These are phyloP conservation scores for Resseliella maxima DNA, from an alignment of 2,888 invertebrate genomes.

Conservation along the genomic window DNA sequence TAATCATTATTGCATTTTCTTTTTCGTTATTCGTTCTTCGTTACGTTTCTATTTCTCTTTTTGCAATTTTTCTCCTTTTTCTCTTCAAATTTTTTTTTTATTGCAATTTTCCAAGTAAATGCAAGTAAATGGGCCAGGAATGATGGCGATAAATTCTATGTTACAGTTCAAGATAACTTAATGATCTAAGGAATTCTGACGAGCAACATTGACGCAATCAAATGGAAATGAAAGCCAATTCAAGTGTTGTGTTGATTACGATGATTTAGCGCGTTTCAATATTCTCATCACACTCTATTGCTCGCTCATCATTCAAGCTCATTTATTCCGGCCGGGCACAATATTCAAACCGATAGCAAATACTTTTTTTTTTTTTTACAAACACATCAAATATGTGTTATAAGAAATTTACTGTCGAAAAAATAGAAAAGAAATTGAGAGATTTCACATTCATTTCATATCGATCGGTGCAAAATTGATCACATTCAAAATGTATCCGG, in stretches of 20 bases:
- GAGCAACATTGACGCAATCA: neutral
- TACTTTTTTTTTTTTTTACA: too few species aligned
- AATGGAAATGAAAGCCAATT: neutral
- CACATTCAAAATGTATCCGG: neutral
- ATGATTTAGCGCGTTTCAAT: neutral
- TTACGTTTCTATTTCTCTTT: too few species aligned
- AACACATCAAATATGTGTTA: too few species aligned
- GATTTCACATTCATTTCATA: neutral
- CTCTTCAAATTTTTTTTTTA: too few species aligned
- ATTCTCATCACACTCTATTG: neutral
- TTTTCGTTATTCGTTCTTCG: neutral
- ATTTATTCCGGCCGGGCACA: neutral
- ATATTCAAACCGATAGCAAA: neutral
- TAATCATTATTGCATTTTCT: neutral
- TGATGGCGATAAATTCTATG: neutral
- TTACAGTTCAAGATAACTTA: neutral
- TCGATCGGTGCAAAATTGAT: neutral
- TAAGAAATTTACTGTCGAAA: neutral
- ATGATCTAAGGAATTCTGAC: neutral
- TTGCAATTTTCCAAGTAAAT: too few species aligned
- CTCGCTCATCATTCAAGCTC: neutral
- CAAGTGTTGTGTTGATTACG: neutral
- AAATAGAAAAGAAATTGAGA: neutral
- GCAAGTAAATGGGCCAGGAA: neutral
- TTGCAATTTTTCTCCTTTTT: too few species aligned